These are phyloP conservation scores for Harpalus rubripes DNA, from an alignment of 2,888 invertebrate genomes.

Conservation along the genomic window DNA sequence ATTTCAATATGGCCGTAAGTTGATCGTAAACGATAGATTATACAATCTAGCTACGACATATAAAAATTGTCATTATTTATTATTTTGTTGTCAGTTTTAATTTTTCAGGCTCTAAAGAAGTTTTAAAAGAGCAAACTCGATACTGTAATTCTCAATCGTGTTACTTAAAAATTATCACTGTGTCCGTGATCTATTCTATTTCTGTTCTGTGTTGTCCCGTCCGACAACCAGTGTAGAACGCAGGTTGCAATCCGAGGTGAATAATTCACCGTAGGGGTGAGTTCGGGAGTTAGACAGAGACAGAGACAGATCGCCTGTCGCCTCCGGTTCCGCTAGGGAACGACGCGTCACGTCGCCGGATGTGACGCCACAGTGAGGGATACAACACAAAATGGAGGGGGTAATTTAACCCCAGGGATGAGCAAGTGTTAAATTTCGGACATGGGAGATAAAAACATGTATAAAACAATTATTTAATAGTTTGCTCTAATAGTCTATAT, in stretches of 20 bases:
- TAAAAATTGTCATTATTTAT: not conserved
- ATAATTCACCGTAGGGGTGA: conserved; percentile 66
- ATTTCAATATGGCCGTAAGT: too few species aligned
- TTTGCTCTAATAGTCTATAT: too few species aligned
- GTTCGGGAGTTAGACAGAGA: conserved; percentile 20
- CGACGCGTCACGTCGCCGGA: conserved; percentile 28
- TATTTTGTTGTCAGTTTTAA: too few species aligned
- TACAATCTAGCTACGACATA: too few species aligned
- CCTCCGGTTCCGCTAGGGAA: conserved; percentile 53
- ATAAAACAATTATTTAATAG: too few species aligned
- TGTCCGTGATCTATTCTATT: not conserved
- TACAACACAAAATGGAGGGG: conserved; percentile 5
- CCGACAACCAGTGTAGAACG: not conserved
- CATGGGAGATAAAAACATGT: too few species aligned
- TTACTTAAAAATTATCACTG: too few species aligned
- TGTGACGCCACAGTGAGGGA: conserved; percentile 31
- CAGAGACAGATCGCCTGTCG: conserved; percentile 60
- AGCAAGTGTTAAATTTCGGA: not conserved
- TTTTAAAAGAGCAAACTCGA: too few species aligned
- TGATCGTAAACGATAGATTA: too few species aligned
- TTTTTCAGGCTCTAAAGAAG: too few species aligned
- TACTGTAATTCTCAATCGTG: too few species aligned
- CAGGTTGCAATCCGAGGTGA: conserved; percentile 68
- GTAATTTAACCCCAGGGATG: conserved; percentile 33
- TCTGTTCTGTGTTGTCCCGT: not conserved